Base-by-base conservation (phyloP, 2,113 vertebrate genomes). In the Brachypodius melanocephalos region DNA sequence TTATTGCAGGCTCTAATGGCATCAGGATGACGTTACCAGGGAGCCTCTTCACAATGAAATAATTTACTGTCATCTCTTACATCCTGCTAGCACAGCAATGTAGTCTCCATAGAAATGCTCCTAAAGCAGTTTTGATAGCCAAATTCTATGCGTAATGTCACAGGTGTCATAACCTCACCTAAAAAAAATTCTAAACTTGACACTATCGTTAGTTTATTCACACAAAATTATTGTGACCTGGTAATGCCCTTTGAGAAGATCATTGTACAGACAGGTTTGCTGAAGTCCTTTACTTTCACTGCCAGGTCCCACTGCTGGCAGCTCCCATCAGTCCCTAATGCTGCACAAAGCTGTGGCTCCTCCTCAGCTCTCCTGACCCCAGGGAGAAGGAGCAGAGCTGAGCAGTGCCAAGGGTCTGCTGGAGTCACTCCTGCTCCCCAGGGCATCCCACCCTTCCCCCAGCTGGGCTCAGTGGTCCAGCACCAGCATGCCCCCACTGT, bases 21-120 rank as follows among this genome's bases (percentile, higher is more conserved):
- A 89, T 75, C 55, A 55, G 88, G 31, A 85, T 91, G 66, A 79
- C 11, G 29, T 91, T 95, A 91, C 74, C 40, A 91, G 67, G 78
- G 94, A 95, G 51, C 55, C 40, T 63, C 32, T 46, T 80, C 46
- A 91, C 88, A 91, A 85, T 59, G 55, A 88, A 93, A 96, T 86
- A 66, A 96, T 94, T 96, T 90, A 90, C 92, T 95, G 36, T 89
- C 90, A 89, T 84, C 79, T 93, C 72, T 94, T 57, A 52, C 21
- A 84, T 85, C 83, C 83, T 78, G 57, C 76, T 75, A 78, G 40
- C 67, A 77, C 48, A 86, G 38, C 72, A 88, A 46, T 38, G 25
- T 9, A 20, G 17, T 59, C 63, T 85, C 59, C 40, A 55, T 4
- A 88, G 67, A 77, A 17, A 15, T 86, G 10, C 29, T 52, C 38